Base-by-base conservation (phyloP, 2,888 invertebrate species). In the Leucozona laternaria region DNA sequence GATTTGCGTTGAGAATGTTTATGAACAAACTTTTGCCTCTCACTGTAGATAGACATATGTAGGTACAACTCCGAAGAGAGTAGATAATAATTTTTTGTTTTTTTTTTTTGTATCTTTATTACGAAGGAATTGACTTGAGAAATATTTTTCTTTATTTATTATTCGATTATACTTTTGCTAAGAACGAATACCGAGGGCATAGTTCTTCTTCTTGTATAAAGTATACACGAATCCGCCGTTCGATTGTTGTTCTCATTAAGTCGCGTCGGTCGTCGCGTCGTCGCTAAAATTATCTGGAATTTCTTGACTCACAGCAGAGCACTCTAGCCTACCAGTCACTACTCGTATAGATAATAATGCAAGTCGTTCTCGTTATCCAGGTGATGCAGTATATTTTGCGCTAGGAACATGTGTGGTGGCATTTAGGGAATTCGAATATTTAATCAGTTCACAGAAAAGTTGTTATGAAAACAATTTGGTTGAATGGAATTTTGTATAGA, bases 81-180 rank as follows among this genome's bases (percentile, higher is more conserved):
- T 34, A 53, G 50, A 37, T 37, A n/a, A 22, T 37, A n/a, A 22
- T 37, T 22, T 31, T 15, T 2, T 45, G 8, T 17, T 8, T 45
- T 34, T 15, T n/a, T 13, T 60, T 34, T 20, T 22, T 60, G 13
- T 40, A 40, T 37, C 60, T 60, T 60, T 40, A 40, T 60, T 60
- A 37, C 20, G 20, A 68, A 43, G 48, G 66, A 78, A 83, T 83
- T 79, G 70, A 79, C 70, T 66, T 50, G 34, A 71, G 79, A 84
- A 72, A 55, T 55, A 53, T 37, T 55, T 45, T 80, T 77, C 60
- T 76, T 66, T 60, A 84, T 80, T 79, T 79, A 76, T 66, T 71
- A 80, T 85, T 85, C 84, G 84, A 85, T 85, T 84, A 84, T 79
- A 71, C 34, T 77, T 81, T 62, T 31, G 64, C 40, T 64, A 55